phyloP scores from a whole-genome alignment of 1,140 invertebrate genomes.

The Acromyrmex echinatior region DNA sequence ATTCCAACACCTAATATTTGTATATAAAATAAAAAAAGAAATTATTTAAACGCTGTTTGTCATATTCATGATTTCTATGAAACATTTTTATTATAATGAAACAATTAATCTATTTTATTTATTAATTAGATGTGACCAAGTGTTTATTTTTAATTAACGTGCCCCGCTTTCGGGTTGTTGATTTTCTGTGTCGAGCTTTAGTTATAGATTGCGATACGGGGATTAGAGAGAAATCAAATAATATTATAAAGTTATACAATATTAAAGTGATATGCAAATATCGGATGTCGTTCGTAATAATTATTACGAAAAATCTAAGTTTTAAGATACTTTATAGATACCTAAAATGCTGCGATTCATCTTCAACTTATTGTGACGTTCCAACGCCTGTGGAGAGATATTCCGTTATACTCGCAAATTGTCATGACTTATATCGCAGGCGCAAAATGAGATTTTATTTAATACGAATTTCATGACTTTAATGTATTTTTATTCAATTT shows the following conservation, averaged over 20 bases:
- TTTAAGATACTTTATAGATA: background rate
- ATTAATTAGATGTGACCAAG: background rate
- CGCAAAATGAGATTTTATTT: slow-evolving; percentile 15
- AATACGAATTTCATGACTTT: background rate
- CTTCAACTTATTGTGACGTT: background rate
- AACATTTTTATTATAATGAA: slow-evolving; percentile 10
- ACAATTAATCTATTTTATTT: background rate
- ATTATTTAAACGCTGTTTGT: slow-evolving; percentile 17
- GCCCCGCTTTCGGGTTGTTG: slow-evolving; percentile 1
- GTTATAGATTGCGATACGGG: slow-evolving; percentile 7
- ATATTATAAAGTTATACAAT: slow-evolving; percentile 12
- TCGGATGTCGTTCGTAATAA: background rate
- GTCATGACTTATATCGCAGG: background rate
- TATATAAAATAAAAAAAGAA: background rate
- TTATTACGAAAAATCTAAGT: background rate
- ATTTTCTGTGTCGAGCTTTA: slow-evolving; percentile 16
- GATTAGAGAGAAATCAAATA: slow-evolving; percentile 14
- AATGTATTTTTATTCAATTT: background rate
- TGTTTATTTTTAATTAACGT: slow-evolving; percentile 48
- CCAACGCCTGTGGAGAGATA: slow-evolving; percentile 43
- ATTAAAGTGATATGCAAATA: slow-evolving; percentile 14
- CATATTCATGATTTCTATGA: background rate
- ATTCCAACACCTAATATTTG: too few species aligned
- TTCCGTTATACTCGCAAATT: slow-evolving; percentile 2
- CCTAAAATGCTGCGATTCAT: background rate